These are phyloP conservation scores for Pipistrellus nathusii DNA, from an alignment of 2,797 vertebrate genomes.

Conservation along the genomic window DNA sequence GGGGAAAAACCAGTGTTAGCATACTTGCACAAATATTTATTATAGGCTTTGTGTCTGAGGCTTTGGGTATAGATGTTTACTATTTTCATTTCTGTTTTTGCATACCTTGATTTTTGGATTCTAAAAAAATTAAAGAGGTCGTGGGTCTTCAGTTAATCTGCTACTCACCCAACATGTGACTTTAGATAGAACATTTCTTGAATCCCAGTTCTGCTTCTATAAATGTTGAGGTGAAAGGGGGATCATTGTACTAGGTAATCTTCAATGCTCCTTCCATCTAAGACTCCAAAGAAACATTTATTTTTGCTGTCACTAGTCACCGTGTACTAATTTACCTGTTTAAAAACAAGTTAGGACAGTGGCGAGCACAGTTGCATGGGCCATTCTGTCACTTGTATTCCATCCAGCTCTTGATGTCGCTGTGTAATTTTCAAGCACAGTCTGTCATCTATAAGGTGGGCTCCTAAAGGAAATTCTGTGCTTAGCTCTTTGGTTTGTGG, in stretches of 20 bases:
- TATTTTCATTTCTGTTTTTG: neutral
- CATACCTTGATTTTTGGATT: neutral
- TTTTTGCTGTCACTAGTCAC: neutral
- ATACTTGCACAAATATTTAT: neutral
- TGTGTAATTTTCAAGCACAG: neutral
- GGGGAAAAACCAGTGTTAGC: neutral
- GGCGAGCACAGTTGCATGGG: neutral
- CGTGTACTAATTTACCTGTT: neutral
- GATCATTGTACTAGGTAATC: neutral
- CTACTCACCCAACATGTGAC: neutral
- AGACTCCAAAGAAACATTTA: neutral
- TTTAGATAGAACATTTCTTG: neutral
- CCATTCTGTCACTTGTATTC: neutral
- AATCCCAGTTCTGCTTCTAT: neutral
- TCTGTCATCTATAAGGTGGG: neutral
- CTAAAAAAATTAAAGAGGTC: neutral
- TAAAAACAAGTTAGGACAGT: neutral
- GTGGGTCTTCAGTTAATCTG: neutral
- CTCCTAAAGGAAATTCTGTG: neutral
- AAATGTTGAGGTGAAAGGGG: neutral
- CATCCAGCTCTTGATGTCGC: neutral
- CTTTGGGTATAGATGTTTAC: neutral
- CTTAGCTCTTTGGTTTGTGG: constrained; percentile 13
- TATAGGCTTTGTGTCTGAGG: neutral
- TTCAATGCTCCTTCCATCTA: neutral